phyloP scores from a whole-genome alignment of 2,797 vertebrate genomes.

The Coregonus suidteri region DNA sequence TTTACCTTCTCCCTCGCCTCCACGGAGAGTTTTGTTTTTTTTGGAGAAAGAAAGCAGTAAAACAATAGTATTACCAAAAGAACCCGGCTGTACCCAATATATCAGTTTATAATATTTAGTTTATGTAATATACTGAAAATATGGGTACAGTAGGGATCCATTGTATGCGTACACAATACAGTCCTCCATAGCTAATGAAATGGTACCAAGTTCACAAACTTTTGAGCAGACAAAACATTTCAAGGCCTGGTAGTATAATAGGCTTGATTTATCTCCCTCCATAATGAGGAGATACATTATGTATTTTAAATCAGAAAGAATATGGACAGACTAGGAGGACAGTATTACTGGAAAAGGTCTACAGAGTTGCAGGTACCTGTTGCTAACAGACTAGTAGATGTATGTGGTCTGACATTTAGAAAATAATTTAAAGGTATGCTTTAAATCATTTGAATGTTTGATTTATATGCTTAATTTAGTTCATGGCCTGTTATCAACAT shows the following conservation, averaged over 20 bases:
- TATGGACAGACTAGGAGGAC: not conserved
- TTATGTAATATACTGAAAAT: constrained; percentile 27
- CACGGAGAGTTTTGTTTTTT: constrained; percentile 14
- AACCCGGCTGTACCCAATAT: constrained; percentile 17
- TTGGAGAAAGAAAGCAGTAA: constrained; percentile 43
- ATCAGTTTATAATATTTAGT: not conserved
- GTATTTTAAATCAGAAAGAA: not conserved
- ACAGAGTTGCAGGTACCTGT: not conserved
- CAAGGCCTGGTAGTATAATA: not conserved
- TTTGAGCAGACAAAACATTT: not conserved
- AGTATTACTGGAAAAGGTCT: not conserved
- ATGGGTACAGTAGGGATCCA: constrained; percentile 70
- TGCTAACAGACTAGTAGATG: not conserved
- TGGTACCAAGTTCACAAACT: not conserved
- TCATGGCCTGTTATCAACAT: constrained; percentile 40
- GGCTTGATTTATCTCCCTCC: not conserved
- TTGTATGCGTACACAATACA: constrained; percentile 63
- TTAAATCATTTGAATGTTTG: not conserved
- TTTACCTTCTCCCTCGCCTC: constrained; percentile 34
- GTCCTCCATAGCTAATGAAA: constrained; percentile 50
- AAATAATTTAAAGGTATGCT: not conserved
- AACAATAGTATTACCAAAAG: constrained; percentile 34
- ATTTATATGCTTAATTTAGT: constrained; percentile 8
- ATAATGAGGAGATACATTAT: constrained; percentile 13
- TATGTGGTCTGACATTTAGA: not conserved